Conservation (phyloP, 2,797 vertebrate genomes). For the Acanthurus tractus region DNA sequence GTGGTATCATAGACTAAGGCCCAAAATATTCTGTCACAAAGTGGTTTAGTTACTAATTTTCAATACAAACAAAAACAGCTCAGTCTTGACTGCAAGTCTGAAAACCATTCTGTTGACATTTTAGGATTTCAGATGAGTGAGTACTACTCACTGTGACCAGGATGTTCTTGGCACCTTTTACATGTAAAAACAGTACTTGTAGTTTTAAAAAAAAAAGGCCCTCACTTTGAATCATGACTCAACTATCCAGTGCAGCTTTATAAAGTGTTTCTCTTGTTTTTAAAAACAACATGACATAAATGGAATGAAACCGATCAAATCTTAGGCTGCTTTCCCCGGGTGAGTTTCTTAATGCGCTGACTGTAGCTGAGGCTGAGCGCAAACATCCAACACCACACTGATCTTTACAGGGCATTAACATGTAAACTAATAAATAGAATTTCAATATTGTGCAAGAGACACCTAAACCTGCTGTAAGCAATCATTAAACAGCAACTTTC, state of each 20-base stretch:
- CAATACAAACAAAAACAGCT: slow-evolving; percentile 14
- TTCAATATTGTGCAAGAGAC: slow-evolving; percentile 57
- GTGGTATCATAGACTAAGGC: slow-evolving; percentile 8
- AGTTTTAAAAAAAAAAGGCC: slow-evolving; percentile 45
- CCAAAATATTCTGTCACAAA: slow-evolving; percentile 21
- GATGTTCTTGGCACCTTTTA: slow-evolving; percentile 64
- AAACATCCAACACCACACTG: not conserved
- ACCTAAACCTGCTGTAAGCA: slow-evolving; percentile 47
- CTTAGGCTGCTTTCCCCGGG: slow-evolving; percentile 6
- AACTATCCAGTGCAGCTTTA: slow-evolving; percentile 31
- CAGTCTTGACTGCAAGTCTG: slow-evolving; percentile 3
- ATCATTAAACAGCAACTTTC: slow-evolving; percentile 45
- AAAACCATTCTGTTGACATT: slow-evolving; percentile 20
- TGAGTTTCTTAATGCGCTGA: slow-evolving; percentile 26
- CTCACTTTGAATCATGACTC: slow-evolving; percentile 25
- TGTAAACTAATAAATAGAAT: slow-evolving; percentile 65
- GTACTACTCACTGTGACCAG: slow-evolving; percentile 15
- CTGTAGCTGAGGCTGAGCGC: slow-evolving; percentile 7
- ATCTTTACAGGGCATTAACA: slow-evolving; percentile 30
- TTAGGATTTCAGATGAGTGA: slow-evolving; percentile 29
- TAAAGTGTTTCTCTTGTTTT: slow-evolving; percentile 36
- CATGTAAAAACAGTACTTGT: slow-evolving; percentile 64
- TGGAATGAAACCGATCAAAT: slow-evolving; percentile 71
- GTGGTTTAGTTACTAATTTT: slow-evolving; percentile 13
- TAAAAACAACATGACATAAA: slow-evolving; percentile 48